A percentile compares a stretch with the other conserved stretches of the same genome.
These are phyloP conservation scores for Rhagologus leucostigma DNA, from an alignment of 2,113 vertebrate genomes.

Conservation along the genomic window DNA sequence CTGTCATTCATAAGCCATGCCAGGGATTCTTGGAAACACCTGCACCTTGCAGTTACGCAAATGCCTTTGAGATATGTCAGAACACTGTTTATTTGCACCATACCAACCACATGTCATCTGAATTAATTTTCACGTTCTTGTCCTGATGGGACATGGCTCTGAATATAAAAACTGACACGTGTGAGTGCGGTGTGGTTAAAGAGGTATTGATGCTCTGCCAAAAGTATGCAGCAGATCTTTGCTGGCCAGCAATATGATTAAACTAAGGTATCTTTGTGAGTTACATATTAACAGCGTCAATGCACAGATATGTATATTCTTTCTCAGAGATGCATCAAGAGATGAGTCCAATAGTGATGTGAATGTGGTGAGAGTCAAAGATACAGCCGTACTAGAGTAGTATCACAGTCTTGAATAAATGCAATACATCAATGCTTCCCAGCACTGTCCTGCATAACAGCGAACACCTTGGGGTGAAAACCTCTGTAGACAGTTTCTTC, in stretches of 20 bases:
- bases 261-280: neutral
- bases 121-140: slow-evolving; percentile 24
- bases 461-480: neutral
- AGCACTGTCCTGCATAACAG: neutral
- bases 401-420: neutral
- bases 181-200: neutral
- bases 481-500: neutral
- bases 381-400: neutral
- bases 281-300: neutral
- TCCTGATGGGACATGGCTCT: slow-evolving; percentile 21
- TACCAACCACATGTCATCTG: neutral
- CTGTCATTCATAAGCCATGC: neutral
- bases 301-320: neutral
- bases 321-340: neutral
- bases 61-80: slow-evolving; percentile 31
- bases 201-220: neutral
- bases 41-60: slow-evolving; percentile 17
- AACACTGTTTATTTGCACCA: slow-evolving; percentile 21
- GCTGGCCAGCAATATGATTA: neutral
- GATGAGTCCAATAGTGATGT: neutral
- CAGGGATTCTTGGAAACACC: slow-evolving; percentile 42
- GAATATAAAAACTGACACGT: neutral
- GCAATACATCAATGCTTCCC: neutral
- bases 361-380: neutral
- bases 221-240: neutral